Conservation (phyloP, 2,113 vertebrate genomes). For the Mormoops blainvillei region DNA sequence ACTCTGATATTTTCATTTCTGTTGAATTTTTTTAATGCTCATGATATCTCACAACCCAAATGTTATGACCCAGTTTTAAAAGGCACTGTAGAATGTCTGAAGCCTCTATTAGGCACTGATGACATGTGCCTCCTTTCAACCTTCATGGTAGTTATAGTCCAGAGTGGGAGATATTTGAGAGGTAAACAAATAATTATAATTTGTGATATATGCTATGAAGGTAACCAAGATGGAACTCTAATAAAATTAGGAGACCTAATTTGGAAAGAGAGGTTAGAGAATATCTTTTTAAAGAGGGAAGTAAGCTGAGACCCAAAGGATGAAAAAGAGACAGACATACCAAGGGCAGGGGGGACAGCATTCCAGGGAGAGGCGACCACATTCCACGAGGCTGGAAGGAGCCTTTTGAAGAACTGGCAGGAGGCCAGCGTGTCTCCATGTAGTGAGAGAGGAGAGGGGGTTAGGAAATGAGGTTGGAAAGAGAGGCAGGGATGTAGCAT, state of each 20-base stretch:
- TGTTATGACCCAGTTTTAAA: background rate
- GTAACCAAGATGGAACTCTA: background rate
- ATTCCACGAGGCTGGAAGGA: constrained; percentile 15
- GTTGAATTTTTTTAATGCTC: background rate
- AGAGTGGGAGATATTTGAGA: background rate
- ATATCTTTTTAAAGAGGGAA: background rate
- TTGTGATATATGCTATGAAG: background rate
- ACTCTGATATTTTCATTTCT: background rate
- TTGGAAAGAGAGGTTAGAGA: background rate
- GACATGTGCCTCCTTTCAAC: background rate
- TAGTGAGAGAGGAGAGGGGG: background rate
- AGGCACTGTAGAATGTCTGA: background rate
- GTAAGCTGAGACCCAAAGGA: constrained; percentile 19
- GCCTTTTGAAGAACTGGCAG: constrained; percentile 33
- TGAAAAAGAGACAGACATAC: constrained; percentile 30
- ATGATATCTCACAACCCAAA: background rate
- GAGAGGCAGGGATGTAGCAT: background rate
- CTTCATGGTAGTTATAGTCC: background rate
- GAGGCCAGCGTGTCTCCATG: background rate
- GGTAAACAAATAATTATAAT: background rate
- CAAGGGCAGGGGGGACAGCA: background rate
- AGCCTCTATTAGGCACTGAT: background rate
- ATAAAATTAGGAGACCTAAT: background rate
- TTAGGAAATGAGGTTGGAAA: constrained; percentile 1
- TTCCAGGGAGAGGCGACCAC: constrained; percentile 19